phyloP scores from a whole-genome alignment of 2,797 vertebrate genomes.

The Cossypha heuglini region DNA sequence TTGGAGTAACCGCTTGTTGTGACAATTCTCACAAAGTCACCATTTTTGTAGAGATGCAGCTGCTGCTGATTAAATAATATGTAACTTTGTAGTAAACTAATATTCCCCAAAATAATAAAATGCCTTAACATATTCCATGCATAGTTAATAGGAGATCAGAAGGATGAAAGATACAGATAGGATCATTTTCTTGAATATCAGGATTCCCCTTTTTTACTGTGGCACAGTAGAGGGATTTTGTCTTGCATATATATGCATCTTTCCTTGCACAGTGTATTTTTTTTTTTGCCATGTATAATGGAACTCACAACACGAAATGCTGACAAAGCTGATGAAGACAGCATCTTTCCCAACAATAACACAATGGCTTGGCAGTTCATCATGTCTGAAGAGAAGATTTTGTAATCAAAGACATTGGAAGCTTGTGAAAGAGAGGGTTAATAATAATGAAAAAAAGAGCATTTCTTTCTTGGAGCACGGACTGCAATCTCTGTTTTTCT shows the following conservation, averaged over 20 bases:
- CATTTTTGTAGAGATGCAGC: not conserved
- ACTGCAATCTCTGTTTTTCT: not conserved
- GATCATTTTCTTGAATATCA: not conserved
- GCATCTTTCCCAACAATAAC: not conserved
- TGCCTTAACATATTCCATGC: not conserved
- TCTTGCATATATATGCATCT: not conserved
- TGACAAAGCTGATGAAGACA: not conserved
- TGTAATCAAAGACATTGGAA: not conserved
- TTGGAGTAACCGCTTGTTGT: not conserved
- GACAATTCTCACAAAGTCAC: not conserved
- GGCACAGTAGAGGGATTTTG: not conserved
- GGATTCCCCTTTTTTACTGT: not conserved
- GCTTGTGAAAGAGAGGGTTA: not conserved
- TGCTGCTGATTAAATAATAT: not conserved
- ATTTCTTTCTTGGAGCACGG: not conserved
- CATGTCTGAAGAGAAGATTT: not conserved
- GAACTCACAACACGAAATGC: not conserved
- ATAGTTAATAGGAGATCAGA: not conserved
- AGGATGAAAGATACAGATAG: not conserved
- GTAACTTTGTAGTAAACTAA: not conserved
- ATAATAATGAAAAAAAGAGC: not conserved
- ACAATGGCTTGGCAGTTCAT: not conserved
- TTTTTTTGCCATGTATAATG: not conserved
- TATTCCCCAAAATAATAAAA: constrained; percentile 2
- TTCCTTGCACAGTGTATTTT: not conserved